Conservation (phyloP, 2,113 vertebrate genomes). For the Embiotoca jacksoni region DNA sequence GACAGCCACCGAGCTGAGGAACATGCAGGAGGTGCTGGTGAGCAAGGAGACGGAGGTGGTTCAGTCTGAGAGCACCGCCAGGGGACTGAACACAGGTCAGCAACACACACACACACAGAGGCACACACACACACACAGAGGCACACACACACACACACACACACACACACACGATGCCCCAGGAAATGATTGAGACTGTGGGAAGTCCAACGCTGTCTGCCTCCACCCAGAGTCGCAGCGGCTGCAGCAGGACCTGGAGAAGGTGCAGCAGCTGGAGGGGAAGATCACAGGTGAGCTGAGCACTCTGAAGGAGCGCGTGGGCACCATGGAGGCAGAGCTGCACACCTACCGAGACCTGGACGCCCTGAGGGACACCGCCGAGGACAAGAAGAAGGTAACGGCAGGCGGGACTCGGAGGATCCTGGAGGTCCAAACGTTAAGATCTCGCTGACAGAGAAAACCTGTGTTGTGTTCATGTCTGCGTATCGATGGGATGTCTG, state of each 20-base stretch:
- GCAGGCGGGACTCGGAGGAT: no score
- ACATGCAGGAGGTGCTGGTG: conserved; percentile 96
- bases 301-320: conserved; percentile 88
- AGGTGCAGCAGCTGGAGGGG: conserved; percentile 93
- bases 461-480: no score
- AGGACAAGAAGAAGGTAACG: conserved; percentile 90
- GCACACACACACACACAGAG: neutral
- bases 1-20: conserved; percentile 91
- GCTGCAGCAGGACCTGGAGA: conserved; percentile 94
- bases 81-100: conserved; percentile 91
- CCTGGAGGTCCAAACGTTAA: no score
- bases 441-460: no score
- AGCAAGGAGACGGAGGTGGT: conserved; percentile 97
- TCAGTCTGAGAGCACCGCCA: conserved; percentile 94
- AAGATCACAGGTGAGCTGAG: conserved; percentile 91
- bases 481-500: no score
- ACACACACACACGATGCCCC: no score
- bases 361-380: conserved; percentile 87
- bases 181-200: no score
- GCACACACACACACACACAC: no score
- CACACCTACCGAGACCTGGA: conserved; percentile 90
- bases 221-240: conserved; percentile 88
- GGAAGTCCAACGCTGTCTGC: no score
- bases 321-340: conserved; percentile 87
- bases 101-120: neutral